phyloP scores from a whole-genome alignment of 2,113 vertebrate genomes.

The Zapus hudsonius region DNA sequence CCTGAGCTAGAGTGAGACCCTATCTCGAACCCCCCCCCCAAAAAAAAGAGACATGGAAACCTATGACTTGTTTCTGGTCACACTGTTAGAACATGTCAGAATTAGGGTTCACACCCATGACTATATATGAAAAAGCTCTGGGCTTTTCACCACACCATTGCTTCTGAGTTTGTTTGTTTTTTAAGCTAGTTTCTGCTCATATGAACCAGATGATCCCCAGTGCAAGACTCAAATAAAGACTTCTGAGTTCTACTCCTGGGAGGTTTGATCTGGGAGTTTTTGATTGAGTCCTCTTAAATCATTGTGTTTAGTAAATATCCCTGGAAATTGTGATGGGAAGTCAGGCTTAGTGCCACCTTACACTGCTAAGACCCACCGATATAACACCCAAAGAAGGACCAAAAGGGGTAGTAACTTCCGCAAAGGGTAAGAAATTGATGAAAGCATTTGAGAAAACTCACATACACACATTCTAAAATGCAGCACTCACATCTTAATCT shows the following conservation, averaged over 20 bases:
- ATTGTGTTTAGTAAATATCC: background rate
- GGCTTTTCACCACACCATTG: background rate
- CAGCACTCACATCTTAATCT: background rate
- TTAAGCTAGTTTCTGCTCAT: background rate
- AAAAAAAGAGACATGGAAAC: background rate
- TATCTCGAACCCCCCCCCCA: no score
- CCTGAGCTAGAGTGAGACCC: no score
- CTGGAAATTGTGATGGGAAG: background rate
- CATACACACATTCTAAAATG: background rate
- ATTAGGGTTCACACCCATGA: background rate
- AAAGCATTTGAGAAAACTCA: conserved; percentile 7
- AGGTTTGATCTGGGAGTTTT: background rate
- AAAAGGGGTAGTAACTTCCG: background rate
- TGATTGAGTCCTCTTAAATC: background rate
- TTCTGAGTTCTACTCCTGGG: background rate
- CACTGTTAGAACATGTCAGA: background rate
- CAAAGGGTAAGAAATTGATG: background rate
- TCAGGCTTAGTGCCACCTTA: background rate
- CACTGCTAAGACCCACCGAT: background rate
- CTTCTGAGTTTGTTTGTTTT: no score
- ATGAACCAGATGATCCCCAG: background rate
- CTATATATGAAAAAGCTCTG: background rate
- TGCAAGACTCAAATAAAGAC: background rate
- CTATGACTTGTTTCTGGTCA: background rate
- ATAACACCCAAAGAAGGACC: background rate